phyloP scores from a whole-genome alignment of 2,888 invertebrate species.

The Drosophila buzzatii region DNA sequence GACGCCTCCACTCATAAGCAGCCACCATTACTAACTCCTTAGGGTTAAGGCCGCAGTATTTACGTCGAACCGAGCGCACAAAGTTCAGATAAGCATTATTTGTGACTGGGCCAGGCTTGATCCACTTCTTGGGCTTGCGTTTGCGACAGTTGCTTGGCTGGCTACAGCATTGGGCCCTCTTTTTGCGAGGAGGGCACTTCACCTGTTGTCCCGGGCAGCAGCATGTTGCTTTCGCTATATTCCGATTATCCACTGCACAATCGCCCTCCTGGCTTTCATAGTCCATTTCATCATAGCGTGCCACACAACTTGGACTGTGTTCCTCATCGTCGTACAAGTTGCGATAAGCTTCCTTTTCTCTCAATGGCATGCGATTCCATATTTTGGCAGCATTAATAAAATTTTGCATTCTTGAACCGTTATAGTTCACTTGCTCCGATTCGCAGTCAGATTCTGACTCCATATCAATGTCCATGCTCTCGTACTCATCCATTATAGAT shows the following conservation, averaged over 20 bases:
- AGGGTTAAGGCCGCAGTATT: not conserved
- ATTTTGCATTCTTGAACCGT: not conserved
- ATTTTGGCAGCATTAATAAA: not conserved
- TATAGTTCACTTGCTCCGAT: not conserved
- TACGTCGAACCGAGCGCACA: not conserved
- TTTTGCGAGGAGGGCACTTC: not conserved
- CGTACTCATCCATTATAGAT: not conserved
- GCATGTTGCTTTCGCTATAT: fast-evolving
- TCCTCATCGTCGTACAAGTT: not conserved
- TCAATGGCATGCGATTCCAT: not conserved
- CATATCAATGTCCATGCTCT: not conserved
- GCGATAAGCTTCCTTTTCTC: not conserved
- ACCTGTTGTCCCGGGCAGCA: fast-evolving
- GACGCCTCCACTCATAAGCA: not conserved
- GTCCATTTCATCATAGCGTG: not conserved
- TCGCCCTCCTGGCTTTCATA: not conserved
- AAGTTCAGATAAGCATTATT: conserved; percentile 13
- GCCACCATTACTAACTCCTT: conserved; percentile 1
- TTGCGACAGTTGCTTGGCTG: not conserved
- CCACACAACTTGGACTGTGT: not conserved
- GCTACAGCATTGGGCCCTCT: too few species aligned
- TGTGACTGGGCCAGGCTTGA: conserved; percentile 14
- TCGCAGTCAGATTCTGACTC: not conserved
- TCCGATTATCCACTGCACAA: too few species aligned
- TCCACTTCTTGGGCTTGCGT: not conserved